A percentile compares a stretch with the other conserved stretches of the same genome.
Evolutionary conservation across 30 jellyfish, hydroid and myxozoan species (phyloP).

Genomic region (Chrysaora quinquecirrha): DNA sequence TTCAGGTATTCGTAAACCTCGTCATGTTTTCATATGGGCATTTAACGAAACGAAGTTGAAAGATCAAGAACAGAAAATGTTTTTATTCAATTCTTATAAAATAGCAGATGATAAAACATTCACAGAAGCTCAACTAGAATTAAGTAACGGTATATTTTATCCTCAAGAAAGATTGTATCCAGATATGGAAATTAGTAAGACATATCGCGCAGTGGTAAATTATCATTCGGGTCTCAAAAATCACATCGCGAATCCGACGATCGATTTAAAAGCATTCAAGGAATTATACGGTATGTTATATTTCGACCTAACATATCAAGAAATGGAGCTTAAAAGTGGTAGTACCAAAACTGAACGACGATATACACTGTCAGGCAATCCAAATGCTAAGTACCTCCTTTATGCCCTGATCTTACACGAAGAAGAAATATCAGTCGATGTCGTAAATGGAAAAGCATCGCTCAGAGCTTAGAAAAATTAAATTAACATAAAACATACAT

Average conservation of each 20-base stretch:
- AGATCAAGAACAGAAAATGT: neutral
- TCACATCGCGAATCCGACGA: neutral
- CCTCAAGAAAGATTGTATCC: constrained; percentile 8
- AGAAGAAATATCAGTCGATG: constrained; percentile 20
- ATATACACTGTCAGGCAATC: constrained; percentile 20
- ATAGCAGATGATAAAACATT: constrained; percentile 1
- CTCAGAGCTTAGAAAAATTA: constrained; percentile 6
- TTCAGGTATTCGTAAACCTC: too few relatives aligned
- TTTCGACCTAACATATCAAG: constrained; percentile 27
- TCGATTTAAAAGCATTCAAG: constrained; percentile 6
- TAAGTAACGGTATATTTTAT: constrained; percentile 8
- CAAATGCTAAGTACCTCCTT: constrained; percentile 17
- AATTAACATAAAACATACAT: constrained; percentile 20
- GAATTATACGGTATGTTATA: constrained; percentile 21
- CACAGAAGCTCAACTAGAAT: neutral
- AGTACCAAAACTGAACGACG: constrained; percentile 30
- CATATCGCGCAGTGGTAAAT: neutral
- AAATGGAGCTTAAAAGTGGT: constrained; percentile 16
- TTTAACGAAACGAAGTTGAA: neutral
- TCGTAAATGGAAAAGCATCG: neutral
- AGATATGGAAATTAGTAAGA: neutral
- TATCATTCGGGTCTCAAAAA: neutral
- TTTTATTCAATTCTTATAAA: neutral
- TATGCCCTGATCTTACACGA: constrained; percentile 24
- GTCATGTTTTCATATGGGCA: constrained; percentile 28